Conservation (phyloP, 2,113 vertebrate species). For the Bolborhynchus lineola region DNA sequence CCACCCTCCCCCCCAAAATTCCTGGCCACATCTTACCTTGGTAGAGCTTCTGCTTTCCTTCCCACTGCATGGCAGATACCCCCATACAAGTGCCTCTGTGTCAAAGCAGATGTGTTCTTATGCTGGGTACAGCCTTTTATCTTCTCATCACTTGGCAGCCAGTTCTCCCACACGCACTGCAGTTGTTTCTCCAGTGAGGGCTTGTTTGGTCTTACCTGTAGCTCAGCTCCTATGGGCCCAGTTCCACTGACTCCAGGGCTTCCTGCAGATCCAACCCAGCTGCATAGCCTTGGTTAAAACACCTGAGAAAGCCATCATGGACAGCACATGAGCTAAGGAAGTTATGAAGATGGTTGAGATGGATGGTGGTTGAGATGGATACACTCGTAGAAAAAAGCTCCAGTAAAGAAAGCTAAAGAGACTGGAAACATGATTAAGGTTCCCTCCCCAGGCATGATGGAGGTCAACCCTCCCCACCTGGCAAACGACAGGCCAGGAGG, state of each 20-base stretch:
- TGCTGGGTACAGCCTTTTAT: background rate
- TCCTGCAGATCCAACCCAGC: background rate
- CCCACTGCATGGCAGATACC: accelerated
- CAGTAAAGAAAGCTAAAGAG: background rate
- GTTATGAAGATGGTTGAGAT: background rate
- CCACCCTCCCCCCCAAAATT: background rate
- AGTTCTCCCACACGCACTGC: background rate
- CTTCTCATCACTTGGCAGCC: background rate
- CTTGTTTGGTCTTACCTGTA: background rate
- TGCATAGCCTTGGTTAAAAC: background rate
- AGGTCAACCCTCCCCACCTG: background rate
- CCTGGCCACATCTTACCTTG: background rate
- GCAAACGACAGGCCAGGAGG: background rate
- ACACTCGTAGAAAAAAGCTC: background rate
- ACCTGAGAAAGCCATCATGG: background rate
- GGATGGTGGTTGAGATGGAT: background rate
- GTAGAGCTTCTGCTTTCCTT: background rate
- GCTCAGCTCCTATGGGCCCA: background rate
- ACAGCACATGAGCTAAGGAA: background rate
- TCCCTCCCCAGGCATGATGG: background rate
- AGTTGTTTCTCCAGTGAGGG: background rate
- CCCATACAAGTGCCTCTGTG: accelerated
- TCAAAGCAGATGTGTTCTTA: accelerated
- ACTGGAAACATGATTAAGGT: background rate
- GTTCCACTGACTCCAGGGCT: background rate